phyloP scores from a whole-genome alignment of 1,140 invertebrate genomes.

The Aphaenogaster ashmeadi region DNA sequence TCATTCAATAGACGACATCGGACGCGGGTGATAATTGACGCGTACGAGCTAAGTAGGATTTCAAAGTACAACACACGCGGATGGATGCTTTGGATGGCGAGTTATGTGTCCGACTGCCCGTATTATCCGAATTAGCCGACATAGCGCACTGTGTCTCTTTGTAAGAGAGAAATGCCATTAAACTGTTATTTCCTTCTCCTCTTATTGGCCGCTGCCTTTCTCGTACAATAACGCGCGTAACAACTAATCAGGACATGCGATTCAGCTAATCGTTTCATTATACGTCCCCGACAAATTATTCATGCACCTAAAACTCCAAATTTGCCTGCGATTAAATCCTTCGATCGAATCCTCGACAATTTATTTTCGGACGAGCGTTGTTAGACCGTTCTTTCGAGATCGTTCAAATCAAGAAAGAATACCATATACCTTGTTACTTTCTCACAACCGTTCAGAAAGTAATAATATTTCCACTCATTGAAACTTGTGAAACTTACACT shows the following conservation, averaged over 20 bases:
- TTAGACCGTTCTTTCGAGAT: background rate
- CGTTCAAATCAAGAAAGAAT: background rate
- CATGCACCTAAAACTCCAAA: background rate
- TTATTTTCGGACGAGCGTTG: background rate
- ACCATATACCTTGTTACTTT: background rate
- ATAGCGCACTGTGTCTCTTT: constrained; percentile 9
- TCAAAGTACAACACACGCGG: constrained; percentile 59
- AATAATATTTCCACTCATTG: background rate
- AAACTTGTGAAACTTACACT: background rate
- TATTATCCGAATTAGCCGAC: constrained; percentile 53
- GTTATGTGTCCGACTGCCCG: constrained; percentile 42
- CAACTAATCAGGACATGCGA: constrained; percentile 12
- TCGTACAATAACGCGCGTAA: constrained; percentile 2
- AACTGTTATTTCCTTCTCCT: constrained; percentile 36
- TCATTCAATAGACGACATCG: constrained; percentile 59
- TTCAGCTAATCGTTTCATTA: constrained; percentile 21
- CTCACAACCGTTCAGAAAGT: background rate
- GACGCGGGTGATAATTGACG: constrained; percentile 56
- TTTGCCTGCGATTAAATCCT: background rate
- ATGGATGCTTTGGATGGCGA: constrained; percentile 51
- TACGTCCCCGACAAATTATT: background rate
- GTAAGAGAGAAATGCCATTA: constrained; percentile 56
- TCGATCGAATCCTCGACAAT: no score
- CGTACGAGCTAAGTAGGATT: constrained; percentile 57
- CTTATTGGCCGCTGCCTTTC: constrained; percentile 29